phyloP scores from a whole-genome alignment of 2,797 vertebrate genomes.

The Pempheris klunzingeri region DNA sequence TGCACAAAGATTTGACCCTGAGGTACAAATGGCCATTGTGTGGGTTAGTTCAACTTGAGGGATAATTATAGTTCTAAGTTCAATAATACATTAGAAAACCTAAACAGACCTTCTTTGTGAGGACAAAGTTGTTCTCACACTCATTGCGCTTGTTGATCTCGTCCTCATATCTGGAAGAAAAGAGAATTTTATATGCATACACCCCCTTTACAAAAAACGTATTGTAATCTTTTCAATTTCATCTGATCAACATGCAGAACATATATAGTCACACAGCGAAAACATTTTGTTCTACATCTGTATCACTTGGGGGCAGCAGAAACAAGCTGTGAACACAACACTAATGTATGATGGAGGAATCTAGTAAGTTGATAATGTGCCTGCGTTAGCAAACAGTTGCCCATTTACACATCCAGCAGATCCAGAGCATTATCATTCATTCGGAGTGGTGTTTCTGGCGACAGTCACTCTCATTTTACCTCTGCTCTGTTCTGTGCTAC shows the following conservation, averaged over 20 bases:
- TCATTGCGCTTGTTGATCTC: slow-evolving; percentile 92
- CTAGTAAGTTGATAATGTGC: background rate
- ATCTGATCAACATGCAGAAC: background rate
- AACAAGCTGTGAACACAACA: background rate
- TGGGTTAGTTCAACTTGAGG: background rate
- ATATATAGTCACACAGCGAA: background rate
- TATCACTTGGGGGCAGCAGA: slow-evolving; percentile 5
- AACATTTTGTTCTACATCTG: too few species aligned
- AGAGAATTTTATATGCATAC: background rate
- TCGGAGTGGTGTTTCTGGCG: background rate
- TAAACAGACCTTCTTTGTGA: slow-evolving; percentile 93
- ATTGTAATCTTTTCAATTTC: background rate
- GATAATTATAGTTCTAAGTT: slow-evolving; percentile 11
- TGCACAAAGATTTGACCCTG: background rate
- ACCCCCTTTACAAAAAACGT: too few species aligned
- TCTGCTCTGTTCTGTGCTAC: background rate
- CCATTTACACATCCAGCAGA: background rate
- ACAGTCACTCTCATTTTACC: background rate
- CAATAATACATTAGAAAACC: background rate
- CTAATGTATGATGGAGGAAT: too few species aligned
- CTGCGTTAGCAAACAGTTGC: background rate
- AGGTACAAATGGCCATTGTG: slow-evolving; percentile 2
- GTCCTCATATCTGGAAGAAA: slow-evolving; percentile 89
- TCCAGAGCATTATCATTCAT: background rate
- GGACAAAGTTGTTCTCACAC: slow-evolving; percentile 93